Conservation (phyloP, 2,797 vertebrate species). For the Cryptoprocta ferox region DNA sequence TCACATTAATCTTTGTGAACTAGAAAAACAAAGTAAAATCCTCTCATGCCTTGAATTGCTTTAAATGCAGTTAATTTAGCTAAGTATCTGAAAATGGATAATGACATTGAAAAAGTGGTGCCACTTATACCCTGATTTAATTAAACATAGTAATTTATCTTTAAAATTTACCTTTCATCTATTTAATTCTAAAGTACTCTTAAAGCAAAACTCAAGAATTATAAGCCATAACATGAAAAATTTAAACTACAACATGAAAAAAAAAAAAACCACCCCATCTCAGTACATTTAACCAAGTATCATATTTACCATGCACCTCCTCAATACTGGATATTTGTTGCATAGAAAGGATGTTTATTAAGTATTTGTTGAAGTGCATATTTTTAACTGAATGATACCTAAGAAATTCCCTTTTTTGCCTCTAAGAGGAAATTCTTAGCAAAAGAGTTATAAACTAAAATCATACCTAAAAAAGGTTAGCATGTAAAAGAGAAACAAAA, state of each 20-base stretch:
- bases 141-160: not conserved
- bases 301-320: not conserved
- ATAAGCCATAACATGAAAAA: not conserved
- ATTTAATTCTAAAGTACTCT: slow-evolving; percentile 60
- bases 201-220: slow-evolving; percentile 60
- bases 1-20: slow-evolving; percentile 67
- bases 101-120: slow-evolving; percentile 45
- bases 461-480: slow-evolving; percentile 8
- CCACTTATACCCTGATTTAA: not conserved
- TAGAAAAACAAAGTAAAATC: slow-evolving; percentile 56
- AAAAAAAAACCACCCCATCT: not conserved
- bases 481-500: slow-evolving; percentile 44
- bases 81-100: slow-evolving; percentile 53
- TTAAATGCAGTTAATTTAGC: slow-evolving; percentile 56
- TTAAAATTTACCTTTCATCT: slow-evolving; percentile 3
- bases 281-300: not conserved
- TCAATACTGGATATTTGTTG: not conserved
- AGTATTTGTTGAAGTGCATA: not conserved
- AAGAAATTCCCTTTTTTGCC: not conserved
- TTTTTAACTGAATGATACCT: slow-evolving; percentile 21
- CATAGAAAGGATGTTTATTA: not conserved
- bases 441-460: slow-evolving; percentile 44
- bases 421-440: slow-evolving; percentile 22
- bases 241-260: slow-evolving; percentile 34
- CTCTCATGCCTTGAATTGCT: slow-evolving; percentile 54